Conservation (phyloP, 2,888 invertebrate genomes). For the Euzetes globulus region DNA sequence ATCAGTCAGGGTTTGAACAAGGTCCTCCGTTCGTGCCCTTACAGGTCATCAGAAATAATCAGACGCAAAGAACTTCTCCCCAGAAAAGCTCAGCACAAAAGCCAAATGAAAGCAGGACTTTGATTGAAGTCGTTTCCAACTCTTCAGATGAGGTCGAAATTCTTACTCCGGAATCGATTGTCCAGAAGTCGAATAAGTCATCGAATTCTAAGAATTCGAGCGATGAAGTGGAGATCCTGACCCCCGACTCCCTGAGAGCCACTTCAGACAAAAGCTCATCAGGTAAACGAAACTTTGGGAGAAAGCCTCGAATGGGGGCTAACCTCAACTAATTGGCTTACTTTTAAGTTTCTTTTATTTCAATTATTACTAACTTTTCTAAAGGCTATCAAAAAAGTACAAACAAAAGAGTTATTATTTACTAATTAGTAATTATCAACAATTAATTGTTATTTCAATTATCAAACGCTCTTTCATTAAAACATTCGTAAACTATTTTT, state of each 20-base stretch:
- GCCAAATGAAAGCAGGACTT: not conserved
- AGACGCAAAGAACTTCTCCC: not conserved
- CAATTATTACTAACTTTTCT: too few species aligned
- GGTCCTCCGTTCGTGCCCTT: slow-evolving; percentile 33
- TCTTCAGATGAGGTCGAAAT: slow-evolving; percentile 10
- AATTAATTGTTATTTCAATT: too few species aligned
- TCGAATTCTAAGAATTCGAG: not conserved
- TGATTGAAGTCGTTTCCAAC: not conserved
- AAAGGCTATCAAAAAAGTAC: too few species aligned
- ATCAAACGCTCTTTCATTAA: too few species aligned
- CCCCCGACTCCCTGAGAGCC: not conserved
- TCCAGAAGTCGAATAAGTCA: not conserved
- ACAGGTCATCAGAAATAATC: slow-evolving; percentile 29
- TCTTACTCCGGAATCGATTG: not conserved
- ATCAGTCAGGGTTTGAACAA: not conserved
- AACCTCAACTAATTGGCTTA: not conserved
- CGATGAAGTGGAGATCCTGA: not conserved
- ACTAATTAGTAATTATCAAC: too few species aligned
- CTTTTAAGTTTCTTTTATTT: not conserved
- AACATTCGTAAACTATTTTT: too few species aligned
- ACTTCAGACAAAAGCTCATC: too few species aligned
- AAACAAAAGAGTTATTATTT: too few species aligned
- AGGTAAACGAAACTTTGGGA: not conserved
- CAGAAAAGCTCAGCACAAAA: not conserved
- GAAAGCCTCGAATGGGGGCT: not conserved